Evolutionary conservation across 2,888 invertebrate genomes (phyloP), one percentile per base, ranked within the genome.

Genomic region (Dexiosoma caninum): DNA sequence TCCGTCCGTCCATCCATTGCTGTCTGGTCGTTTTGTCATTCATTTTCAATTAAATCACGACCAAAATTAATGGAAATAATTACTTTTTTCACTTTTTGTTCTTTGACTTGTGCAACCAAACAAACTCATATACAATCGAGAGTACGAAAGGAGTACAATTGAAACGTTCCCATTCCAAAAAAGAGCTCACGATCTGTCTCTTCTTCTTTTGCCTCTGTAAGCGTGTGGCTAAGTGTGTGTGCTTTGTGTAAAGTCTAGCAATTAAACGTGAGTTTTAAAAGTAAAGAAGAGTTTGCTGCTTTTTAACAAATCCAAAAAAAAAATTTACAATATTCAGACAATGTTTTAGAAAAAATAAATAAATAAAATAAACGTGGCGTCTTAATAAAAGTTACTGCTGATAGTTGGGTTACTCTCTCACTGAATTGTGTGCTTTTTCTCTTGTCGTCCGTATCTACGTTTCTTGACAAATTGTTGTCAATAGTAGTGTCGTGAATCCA

Each of bases 11-110:
- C 55, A 44, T 72, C 19, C 44, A 44, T 21, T n/a, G 66, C 35
- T 62, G 57, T 9, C 57, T 76, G 67, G 72, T 44, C 72, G 77
- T 72, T 78, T 77, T 81, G 81, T 77, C 81, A 81, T 81, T 77
- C 77, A 77, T 77, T 83, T 83, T 83, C 84, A 84, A 83, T 83
- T 83, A 83, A 83, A 84, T 83, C 84, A 84, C 84, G 84, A 84
- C 78, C 79, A 76, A 79, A 82, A 75, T 83, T 64, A 83, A 82
- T 74, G 75, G 71, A 67, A 76, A 74, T 77, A 76, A 74, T 77
- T 80, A 83, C 82, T 72, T 78, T 78, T 81, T 83, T 77, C 70
- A 82, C 64, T 82, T 83, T 78, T 78, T 76, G 71, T 32, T 75
- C 30, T 55, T 72, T 40, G 37, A 35, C 35, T 64, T 70, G 16